phyloP scores from a whole-genome alignment of 2,113 vertebrate species.

The Pangasianodon gigas region DNA sequence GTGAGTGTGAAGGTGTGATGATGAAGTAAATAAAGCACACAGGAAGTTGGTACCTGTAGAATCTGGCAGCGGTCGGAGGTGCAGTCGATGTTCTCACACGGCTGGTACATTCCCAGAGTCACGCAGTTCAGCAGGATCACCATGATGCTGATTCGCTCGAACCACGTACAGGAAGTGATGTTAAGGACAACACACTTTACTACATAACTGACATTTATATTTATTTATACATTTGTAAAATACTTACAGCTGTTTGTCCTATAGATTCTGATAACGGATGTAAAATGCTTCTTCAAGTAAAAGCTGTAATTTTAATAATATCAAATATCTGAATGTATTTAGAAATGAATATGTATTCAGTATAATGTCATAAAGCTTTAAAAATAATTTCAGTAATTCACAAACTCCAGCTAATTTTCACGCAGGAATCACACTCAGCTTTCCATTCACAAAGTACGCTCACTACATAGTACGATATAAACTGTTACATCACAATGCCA shows the following conservation, averaged over 20 bases:
- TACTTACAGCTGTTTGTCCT: background rate
- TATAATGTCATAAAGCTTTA: background rate
- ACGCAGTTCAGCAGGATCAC: constrained; percentile 97
- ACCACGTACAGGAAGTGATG: constrained; percentile 80
- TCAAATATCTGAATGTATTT: background rate
- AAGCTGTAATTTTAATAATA: background rate
- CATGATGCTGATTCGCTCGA: constrained; percentile 97
- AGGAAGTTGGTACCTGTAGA: constrained; percentile 81
- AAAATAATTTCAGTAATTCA: too few species aligned
- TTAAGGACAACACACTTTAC: constrained; percentile 65
- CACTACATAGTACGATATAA: background rate
- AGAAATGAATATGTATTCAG: background rate
- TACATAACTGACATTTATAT: background rate
- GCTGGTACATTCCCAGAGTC: constrained; percentile 98
- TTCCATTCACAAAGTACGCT: too few species aligned
- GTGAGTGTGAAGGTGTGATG: background rate
- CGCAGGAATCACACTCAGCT: background rate
- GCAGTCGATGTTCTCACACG: constrained; percentile 97
- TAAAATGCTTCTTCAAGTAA: background rate
- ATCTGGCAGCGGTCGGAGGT: constrained; percentile 95
- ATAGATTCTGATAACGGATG: background rate
- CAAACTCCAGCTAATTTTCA: background rate
- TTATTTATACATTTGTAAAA: background rate
- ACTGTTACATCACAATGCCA: background rate
- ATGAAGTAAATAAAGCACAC: background rate